A percentile compares a stretch with the other conserved stretches of the same genome.
Conservation (phyloP, 2,797 vertebrate genomes). For the Spatula clypeata region DNA sequence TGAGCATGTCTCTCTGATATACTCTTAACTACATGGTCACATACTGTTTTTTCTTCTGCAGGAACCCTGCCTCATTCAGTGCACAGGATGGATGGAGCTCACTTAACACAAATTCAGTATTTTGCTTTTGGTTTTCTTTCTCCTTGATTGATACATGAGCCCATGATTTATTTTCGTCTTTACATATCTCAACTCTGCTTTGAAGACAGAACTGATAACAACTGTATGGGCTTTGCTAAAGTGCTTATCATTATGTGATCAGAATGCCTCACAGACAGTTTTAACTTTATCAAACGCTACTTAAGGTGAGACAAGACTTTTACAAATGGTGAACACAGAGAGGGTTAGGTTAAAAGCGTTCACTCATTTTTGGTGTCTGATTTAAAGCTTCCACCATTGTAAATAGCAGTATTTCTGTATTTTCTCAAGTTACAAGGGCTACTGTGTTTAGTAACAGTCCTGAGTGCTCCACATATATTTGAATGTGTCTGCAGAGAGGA, state of each 20-base stretch:
- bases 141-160: not conserved
- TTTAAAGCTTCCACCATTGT: not conserved
- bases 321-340: not conserved
- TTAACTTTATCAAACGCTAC: not conserved
- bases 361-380: not conserved
- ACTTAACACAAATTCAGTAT: not conserved
- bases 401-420: not conserved
- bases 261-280: not conserved
- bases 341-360: not conserved
- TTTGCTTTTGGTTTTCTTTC: not conserved
- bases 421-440: not conserved
- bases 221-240: not conserved
- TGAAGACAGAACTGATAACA: constrained; percentile 15
- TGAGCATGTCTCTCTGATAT: not conserved
- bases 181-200: not conserved
- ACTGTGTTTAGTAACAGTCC: not conserved
- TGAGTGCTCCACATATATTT: not conserved
- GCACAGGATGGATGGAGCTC: not conserved
- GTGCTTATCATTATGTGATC: not conserved
- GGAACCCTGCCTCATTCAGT: not conserved
- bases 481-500: not conserved
- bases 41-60: not conserved
- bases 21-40: not conserved
- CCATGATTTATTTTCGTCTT: constrained; percentile 34
- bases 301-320: not conserved